phyloP scores from a whole-genome alignment of 2,797 vertebrate genomes.

The Pseudomugil tenellus region DNA sequence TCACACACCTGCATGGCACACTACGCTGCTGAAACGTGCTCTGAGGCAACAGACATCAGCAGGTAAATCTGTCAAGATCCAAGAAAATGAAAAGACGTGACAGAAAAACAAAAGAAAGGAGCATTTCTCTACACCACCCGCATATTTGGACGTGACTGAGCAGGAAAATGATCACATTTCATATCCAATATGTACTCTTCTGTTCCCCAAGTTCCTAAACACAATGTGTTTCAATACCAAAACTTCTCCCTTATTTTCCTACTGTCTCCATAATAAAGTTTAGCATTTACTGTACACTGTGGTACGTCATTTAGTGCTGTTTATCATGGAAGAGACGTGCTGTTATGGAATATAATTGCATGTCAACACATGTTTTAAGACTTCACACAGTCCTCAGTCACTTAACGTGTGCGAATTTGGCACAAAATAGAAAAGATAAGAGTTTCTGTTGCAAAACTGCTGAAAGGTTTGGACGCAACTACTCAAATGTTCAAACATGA shows the following conservation, averaged over 20 bases:
- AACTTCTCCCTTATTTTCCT: background rate
- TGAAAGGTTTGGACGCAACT: too few species aligned
- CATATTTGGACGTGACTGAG: slow-evolving; percentile 2
- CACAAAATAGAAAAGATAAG: too few species aligned
- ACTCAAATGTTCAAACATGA: background rate
- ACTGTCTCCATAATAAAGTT: background rate
- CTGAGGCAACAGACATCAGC: slow-evolving; percentile 34
- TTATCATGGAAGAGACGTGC: background rate
- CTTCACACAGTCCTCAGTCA: background rate
- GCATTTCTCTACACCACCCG: background rate
- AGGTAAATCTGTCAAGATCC: slow-evolving; percentile 17
- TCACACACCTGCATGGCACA: background rate
- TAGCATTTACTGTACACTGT: background rate
- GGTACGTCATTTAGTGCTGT: too few species aligned
- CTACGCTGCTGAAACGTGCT: background rate
- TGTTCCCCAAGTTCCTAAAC: background rate
- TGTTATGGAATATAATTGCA: background rate
- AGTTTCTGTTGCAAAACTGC: too few species aligned
- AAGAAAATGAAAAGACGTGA: slow-evolving; percentile 44
- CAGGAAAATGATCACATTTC: background rate
- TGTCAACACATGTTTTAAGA: slow-evolving; percentile 39
- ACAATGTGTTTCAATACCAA: too few species aligned
- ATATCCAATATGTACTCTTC: background rate
- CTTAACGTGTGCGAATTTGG: background rate
- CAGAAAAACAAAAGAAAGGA: slow-evolving; percentile 15